phyloP scores from a whole-genome alignment of 2,888 invertebrate genomes.

The Dasypolia templi region DNA sequence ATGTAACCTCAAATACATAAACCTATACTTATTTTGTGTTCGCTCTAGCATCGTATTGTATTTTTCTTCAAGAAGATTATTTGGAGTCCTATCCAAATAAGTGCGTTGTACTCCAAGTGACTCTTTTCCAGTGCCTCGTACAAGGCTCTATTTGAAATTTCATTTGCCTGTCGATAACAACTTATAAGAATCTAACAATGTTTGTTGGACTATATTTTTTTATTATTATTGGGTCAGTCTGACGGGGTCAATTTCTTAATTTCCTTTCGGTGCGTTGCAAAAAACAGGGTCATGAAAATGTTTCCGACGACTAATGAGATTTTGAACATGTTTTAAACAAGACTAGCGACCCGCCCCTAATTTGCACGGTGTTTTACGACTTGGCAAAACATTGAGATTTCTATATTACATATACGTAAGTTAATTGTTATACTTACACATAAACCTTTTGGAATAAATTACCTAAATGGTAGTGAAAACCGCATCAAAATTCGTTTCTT shows the following conservation, averaged over 20 bases:
- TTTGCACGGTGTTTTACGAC: neutral
- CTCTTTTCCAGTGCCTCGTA: too few relatives aligned
- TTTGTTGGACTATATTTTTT: neutral
- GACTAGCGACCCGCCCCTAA: neutral
- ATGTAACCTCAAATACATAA: too few relatives aligned
- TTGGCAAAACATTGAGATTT: neutral
- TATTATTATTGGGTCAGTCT: neutral
- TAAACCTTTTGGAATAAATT: too few relatives aligned
- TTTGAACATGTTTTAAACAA: neutral
- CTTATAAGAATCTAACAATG: neutral
- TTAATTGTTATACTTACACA: neutral
- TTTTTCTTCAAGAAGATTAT: too few relatives aligned
- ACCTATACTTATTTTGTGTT: too few relatives aligned
- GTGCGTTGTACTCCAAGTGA: too few relatives aligned
- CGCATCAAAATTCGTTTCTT: neutral
- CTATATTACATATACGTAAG: neutral
- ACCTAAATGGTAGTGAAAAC: too few relatives aligned
- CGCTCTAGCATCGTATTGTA: too few relatives aligned
- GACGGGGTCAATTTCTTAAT: neutral
- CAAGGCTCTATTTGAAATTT: too few relatives aligned
- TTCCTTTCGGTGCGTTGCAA: neutral
- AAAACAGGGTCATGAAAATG: neutral
- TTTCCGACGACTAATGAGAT: neutral
- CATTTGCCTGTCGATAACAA: too few relatives aligned
- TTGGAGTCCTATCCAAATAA: too few relatives aligned